Conservation (phyloP, 2,888 invertebrate species). For the Dyspetes luteomarginatus region DNA sequence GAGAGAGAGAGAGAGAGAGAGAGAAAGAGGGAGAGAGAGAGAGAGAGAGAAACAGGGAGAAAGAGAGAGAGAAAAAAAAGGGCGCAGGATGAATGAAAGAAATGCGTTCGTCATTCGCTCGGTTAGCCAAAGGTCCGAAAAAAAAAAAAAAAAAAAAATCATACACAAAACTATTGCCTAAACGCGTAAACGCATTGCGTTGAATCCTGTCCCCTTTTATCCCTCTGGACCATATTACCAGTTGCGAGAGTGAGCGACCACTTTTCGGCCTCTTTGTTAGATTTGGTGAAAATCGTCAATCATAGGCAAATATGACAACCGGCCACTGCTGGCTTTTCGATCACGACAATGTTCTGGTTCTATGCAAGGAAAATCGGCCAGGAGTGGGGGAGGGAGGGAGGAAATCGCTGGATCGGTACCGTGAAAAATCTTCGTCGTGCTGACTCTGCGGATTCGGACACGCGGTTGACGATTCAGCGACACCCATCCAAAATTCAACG, state of each 20-base stretch:
- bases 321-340: constrained; percentile 72
- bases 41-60: background rate
- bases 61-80: constrained; percentile 2
- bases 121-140: constrained; percentile 59
- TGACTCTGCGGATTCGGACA: constrained; percentile 82
- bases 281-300: constrained; percentile 79
- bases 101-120: constrained; percentile 79
- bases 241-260: background rate
- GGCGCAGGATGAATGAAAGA: constrained; percentile 74
- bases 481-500: constrained; percentile 26
- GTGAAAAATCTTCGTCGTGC: constrained; percentile 81
- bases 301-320: constrained; percentile 83
- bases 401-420: constrained; percentile 74
- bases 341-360: constrained; percentile 55
- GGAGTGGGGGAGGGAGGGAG: background rate
- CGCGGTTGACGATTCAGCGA: constrained; percentile 36
- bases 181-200: constrained; percentile 61
- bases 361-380: background rate
- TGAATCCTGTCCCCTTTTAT: constrained; percentile 51
- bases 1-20: constrained; percentile 3
- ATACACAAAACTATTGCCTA: constrained; percentile 44
- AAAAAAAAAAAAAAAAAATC: constrained; percentile 60
- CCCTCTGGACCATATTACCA: constrained; percentile 71
- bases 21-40: background rate
- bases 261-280: constrained; percentile 48